Evolutionary conservation across 2,113 vertebrate genomes (phyloP).

Genomic region (Muscicapa adusta): DNA sequence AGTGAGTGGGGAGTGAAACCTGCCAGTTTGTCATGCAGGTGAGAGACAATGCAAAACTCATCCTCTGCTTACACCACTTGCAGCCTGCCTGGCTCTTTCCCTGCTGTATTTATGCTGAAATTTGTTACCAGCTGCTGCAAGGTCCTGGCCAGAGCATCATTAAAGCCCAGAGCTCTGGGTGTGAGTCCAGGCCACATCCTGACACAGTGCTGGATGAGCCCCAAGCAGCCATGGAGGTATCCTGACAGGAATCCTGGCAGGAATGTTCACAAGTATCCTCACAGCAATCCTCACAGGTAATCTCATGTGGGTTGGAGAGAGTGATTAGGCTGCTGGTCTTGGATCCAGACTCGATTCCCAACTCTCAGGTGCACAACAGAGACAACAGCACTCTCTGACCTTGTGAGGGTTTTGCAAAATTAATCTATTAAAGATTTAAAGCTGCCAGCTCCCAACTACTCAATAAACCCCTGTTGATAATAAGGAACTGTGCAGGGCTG

Average conservation of each 20-base stretch:
- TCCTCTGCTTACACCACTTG: background rate
- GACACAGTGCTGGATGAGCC: background rate
- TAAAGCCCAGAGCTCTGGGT: background rate
- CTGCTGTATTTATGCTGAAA: background rate
- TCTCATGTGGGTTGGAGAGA: background rate
- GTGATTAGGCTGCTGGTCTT: background rate
- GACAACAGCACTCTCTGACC: background rate
- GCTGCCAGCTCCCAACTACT: background rate
- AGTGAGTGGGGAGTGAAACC: background rate
- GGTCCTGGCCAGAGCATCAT: background rate
- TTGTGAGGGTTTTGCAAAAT: background rate
- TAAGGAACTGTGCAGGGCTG: fast-evolving
- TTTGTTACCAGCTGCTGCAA: background rate
- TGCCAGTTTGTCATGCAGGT: background rate
- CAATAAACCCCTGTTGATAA: background rate
- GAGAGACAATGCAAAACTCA: background rate
- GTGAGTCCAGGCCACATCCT: background rate
- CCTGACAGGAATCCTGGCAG: background rate
- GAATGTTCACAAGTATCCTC: background rate
- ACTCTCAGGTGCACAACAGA: background rate
- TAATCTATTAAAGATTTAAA: slow-evolving; percentile 50
- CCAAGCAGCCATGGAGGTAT: background rate
- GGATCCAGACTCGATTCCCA: slow-evolving; percentile 3
- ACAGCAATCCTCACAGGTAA: background rate
- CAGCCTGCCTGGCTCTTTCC: background rate